A percentile compares a stretch with the other conserved stretches of the same genome.
These are phyloP conservation scores for Jordanella pulchra DNA, from an alignment of 2,797 vertebrate species.

Conservation along the genomic window DNA sequence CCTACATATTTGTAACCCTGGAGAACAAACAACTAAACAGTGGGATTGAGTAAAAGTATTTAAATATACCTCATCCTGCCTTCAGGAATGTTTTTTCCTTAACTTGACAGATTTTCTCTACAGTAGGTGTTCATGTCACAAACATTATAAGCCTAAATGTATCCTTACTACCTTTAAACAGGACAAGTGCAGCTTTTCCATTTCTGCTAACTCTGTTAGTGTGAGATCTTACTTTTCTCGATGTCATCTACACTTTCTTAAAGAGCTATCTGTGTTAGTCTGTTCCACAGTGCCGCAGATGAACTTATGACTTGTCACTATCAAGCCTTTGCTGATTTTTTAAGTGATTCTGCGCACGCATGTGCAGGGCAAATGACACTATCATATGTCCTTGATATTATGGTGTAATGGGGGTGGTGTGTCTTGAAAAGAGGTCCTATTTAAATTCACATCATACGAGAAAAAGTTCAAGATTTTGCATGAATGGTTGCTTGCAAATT, in stretches of 20 bases:
- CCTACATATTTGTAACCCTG: constrained; percentile 3
- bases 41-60: background rate
- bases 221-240: constrained; percentile 59
- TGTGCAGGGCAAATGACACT: background rate
- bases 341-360: constrained; percentile 43
- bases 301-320: constrained; percentile 54
- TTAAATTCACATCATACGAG: constrained; percentile 4
- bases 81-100: background rate
- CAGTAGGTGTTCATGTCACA: constrained; percentile 25
- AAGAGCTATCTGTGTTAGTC: constrained; percentile 36
- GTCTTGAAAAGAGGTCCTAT: constrained; percentile 21
- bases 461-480: constrained; percentile 11
- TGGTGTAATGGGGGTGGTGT: background rate
- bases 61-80: constrained; percentile 1
- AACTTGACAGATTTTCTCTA: constrained; percentile 30
- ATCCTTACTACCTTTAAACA: constrained; percentile 57
- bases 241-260: constrained; percentile 47
- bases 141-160: constrained; percentile 41
- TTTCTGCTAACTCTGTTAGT: constrained; percentile 41
- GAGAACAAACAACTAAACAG: constrained; percentile 18
- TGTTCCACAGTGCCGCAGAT: constrained; percentile 25
- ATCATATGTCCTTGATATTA: constrained; percentile 11
- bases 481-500: constrained; percentile 32
- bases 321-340: constrained; percentile 18
- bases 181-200: constrained; percentile 59